phyloP scores from a whole-genome alignment of 2,888 invertebrate species.

The Sarcophaga subvicina region DNA sequence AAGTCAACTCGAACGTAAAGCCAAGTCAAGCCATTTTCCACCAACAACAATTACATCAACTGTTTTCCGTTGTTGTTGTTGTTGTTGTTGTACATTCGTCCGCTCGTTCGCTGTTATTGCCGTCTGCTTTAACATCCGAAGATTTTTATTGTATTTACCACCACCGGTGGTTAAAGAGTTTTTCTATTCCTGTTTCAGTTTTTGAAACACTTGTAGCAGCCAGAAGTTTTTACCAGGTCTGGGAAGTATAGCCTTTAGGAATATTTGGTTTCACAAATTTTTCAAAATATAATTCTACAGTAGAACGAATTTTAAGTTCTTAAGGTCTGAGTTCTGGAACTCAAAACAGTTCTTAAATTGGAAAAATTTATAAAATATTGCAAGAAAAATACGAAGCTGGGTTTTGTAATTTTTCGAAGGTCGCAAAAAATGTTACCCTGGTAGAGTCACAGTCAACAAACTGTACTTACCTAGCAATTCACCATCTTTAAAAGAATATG shows the following conservation, averaged over 20 bases:
- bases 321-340: no score
- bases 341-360: no score
- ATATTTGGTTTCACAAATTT: neutral
- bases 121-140: neutral
- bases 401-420: no score
- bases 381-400: no score
- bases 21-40: slow-evolving; percentile 46
- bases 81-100: slow-evolving; percentile 15
- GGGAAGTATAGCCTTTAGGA: slow-evolving; percentile 9
- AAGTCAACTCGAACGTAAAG: slow-evolving; percentile 40
- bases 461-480: no score
- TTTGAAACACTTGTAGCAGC: slow-evolving; percentile 43
- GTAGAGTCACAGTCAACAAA: no score
- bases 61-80: slow-evolving; percentile 34
- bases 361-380: no score
- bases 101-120: slow-evolving; percentile 5
- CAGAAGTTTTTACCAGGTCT: slow-evolving; percentile 11
- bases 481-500: no score
- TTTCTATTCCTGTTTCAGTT: no score
- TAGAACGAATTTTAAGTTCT: accelerated
- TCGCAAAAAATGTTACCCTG: no score
- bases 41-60: slow-evolving; percentile 60
- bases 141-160: slow-evolving; percentile 6
- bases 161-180: slow-evolving; percentile 31
- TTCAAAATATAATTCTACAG: no score